Evolutionary conservation across 1,140 invertebrate genomes (phyloP).

Genomic region (Daktulosphaira vitifoliae): DNA sequence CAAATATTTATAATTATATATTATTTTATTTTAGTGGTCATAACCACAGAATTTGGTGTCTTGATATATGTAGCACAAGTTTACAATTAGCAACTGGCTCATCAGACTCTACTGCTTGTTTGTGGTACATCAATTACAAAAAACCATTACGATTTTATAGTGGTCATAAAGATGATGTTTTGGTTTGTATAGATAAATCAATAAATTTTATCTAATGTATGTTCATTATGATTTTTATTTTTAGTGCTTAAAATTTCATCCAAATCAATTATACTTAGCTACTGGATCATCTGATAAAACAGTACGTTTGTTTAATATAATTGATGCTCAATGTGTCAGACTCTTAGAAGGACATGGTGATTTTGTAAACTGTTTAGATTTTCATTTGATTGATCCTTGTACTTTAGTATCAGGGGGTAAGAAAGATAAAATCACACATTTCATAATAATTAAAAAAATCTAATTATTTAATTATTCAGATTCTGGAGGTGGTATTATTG

Average conservation of each 20-base stretch:
- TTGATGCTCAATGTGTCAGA: neutral
- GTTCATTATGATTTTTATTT: neutral
- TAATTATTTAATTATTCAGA: neutral
- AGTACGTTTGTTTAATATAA: neutral
- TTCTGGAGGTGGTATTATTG: neutral
- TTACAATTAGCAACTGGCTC: constrained; percentile 14
- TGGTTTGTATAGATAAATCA: neutral
- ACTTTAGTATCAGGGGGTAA: constrained; percentile 12
- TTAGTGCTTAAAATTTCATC: constrained; percentile 20
- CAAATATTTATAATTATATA: too few species aligned
- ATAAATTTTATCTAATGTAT: too few species aligned
- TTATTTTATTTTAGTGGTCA: constrained; percentile 7
- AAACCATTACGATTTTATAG: neutral
- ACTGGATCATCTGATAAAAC: constrained; percentile 19
- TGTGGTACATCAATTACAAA: constrained; percentile 11
- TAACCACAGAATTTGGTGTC: neutral
- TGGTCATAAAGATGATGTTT: constrained; percentile 19
- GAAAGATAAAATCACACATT: neutral
- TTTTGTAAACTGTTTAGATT: constrained; percentile 10
- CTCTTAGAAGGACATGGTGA: neutral
- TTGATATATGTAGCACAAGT: too few species aligned
- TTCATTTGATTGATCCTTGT: neutral
- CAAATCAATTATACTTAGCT: constrained; percentile 11
- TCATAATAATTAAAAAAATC: neutral
- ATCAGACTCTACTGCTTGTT: neutral